Evolutionary conservation across 1,140 invertebrate genomes (phyloP).

Genomic region (Harpegnathos saltator): DNA sequence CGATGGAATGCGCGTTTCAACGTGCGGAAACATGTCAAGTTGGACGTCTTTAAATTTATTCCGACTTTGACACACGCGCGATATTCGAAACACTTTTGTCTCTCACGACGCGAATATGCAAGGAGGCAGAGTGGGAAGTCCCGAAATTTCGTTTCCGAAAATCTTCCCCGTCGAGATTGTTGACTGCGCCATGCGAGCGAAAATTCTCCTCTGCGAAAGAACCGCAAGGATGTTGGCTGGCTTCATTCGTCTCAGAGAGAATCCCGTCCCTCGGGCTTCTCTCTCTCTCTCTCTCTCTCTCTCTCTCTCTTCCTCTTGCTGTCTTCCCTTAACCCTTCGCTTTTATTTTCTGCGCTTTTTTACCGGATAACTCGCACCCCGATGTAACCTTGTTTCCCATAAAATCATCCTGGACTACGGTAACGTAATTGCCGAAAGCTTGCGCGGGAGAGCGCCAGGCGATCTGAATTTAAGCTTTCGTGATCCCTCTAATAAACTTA

Average conservation of each 20-base stretch:
- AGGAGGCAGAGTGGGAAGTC: too few relatives aligned
- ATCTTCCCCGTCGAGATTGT: not conserved
- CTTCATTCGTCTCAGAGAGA: not conserved
- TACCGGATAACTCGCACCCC: not conserved
- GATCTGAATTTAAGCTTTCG: constrained; percentile 72
- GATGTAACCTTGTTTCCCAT: not conserved
- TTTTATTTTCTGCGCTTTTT: constrained; percentile 21
- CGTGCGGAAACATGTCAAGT: not conserved
- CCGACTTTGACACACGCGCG: not conserved
- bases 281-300: too few relatives aligned
- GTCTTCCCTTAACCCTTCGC: not conserved
- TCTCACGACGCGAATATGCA: not conserved
- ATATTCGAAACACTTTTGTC: not conserved
- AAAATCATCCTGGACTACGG: constrained; percentile 44
- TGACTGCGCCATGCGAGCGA: not conserved
- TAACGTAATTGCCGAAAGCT: constrained; percentile 68
- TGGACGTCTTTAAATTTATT: not conserved
- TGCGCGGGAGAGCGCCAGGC: constrained; percentile 49
- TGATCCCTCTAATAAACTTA: constrained; percentile 77
- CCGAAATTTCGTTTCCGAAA: not conserved
- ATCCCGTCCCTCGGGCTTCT: not conserved
- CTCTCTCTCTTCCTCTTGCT: too few relatives aligned
- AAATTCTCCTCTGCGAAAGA: not conserved
- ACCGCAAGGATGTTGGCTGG: not conserved
- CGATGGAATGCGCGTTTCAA: not conserved